Evolutionary conservation across 2,113 vertebrate genomes (phyloP), one percentile per base, ranked within the genome.

Genomic region (Malurus alboscapulatus): DNA sequence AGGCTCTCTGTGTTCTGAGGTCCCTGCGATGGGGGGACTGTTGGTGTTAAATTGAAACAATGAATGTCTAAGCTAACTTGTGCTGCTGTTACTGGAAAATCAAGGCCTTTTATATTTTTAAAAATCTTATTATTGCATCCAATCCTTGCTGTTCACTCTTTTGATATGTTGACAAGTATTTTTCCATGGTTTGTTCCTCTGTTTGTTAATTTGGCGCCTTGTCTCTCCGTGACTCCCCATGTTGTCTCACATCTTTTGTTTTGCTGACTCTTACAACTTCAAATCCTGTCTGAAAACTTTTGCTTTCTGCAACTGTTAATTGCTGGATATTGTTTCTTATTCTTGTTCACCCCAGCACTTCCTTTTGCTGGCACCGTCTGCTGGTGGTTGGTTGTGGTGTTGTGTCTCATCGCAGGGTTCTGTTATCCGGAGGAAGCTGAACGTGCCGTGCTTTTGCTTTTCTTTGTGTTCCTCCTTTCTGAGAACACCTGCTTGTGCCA

Each of bases 231-330:
- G 54, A 42, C 36, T 53, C 32, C 50, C 27, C 67, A 0, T 62
- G 82, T 73, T 58, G 29, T 80, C 85, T 91, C 74, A 59, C 47
- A 85, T 91, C 67, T 69, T 94, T 88, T 48, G 14, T 77, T 92
- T 93, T 29, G 67, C 82, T 86, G 91, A 91, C 67, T n/a, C 78
- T 26, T 24, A 27, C 38, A 25, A 53, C 81, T 87, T 91, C 53
- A 83, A 92, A 83, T 73, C 68, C 74, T 9, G 6, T 44, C 51
- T 83, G 71, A 82, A 93, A 92, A 66, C 0, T 1, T 69, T 67
- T 81, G n/a, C 57, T 63, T 85, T 94, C 84, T 90, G 50, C 59
- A 74, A 5, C 75, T 59, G 51, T 45, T 85, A 40, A 63, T 62
- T 40, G 25, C 53, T 85, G 47, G 51, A 40, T 89, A 21, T 62